These are phyloP conservation scores for Leucoma salicis DNA, from an alignment of 2,888 invertebrate genomes.

Conservation along the genomic window DNA sequence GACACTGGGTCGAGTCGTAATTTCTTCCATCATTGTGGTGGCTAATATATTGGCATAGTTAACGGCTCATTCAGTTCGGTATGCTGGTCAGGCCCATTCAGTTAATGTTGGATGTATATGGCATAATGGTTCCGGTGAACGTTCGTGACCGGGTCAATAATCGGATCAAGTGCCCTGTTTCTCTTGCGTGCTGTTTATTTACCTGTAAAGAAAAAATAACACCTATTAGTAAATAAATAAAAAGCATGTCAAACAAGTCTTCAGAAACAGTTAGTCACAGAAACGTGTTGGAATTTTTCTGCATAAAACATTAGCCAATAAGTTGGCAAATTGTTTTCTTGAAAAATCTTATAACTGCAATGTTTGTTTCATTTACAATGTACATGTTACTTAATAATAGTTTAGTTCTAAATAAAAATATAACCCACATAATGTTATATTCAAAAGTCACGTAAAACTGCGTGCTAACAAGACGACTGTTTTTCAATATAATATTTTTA, in stretches of 20 bases:
- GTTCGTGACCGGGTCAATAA: slow-evolving; percentile 69
- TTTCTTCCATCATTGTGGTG: slow-evolving; percentile 75
- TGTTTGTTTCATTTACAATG: too few species aligned
- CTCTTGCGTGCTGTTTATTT: slow-evolving; percentile 54
- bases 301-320: too few species aligned
- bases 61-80: slow-evolving; percentile 62
- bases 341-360: background rate
- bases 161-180: slow-evolving; percentile 51
- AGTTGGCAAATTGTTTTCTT: too few species aligned
- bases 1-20: slow-evolving; percentile 67
- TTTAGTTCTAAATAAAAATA: background rate
- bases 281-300: background rate
- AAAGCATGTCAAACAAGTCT: background rate
- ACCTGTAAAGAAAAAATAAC: slow-evolving; percentile 57
- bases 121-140: slow-evolving; percentile 78
- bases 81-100: slow-evolving; percentile 71
- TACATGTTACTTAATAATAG: background rate
- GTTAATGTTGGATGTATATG: slow-evolving; percentile 68
- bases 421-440: slow-evolving; percentile 9
- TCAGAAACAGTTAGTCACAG: background rate
- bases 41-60: slow-evolving; percentile 76
- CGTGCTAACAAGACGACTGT: slow-evolving; percentile 6
- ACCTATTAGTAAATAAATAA: slow-evolving; percentile 13
- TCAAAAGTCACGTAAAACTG: slow-evolving; percentile 19
- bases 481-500: slow-evolving; percentile 14